Evolutionary conservation across 2,888 invertebrate species (phyloP).

Genomic region (Smittia sp.): DNA sequence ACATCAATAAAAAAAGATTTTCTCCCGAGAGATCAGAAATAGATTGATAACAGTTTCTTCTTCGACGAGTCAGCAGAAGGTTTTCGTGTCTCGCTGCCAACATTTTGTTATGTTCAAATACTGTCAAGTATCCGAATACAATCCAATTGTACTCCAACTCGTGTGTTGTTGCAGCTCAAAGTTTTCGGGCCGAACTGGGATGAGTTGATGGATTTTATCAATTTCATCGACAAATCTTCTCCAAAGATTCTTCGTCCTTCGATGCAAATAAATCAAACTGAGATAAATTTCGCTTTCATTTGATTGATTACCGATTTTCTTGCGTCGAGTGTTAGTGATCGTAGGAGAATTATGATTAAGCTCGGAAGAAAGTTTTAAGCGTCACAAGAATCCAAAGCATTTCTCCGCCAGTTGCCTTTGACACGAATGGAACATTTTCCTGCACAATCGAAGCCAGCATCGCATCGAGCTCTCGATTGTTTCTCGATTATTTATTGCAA

Average conservation of each 20-base stretch:
- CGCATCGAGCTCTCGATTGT: too few species aligned
- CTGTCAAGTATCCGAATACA: not conserved
- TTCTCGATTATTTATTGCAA: slow-evolving; percentile 1
- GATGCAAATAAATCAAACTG: not conserved
- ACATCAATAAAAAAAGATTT: slow-evolving; percentile 17
- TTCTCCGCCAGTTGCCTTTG: too few species aligned
- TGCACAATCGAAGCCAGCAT: too few species aligned
- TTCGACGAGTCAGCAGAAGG: not conserved
- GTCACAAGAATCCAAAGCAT: too few species aligned
- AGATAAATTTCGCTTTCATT: not conserved
- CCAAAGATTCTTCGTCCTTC: not conserved
- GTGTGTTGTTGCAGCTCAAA: not conserved
- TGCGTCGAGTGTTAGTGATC: too few species aligned
- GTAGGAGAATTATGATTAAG: too few species aligned
- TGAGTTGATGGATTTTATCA: not conserved
- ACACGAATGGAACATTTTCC: not conserved
- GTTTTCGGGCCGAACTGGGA: not conserved
- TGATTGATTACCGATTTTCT: not conserved
- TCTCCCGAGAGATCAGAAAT: slow-evolving; percentile 22
- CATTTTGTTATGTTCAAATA: too few species aligned
- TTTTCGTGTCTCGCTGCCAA: too few species aligned
- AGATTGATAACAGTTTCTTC: slow-evolving; percentile 12
- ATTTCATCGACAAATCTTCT: not conserved
- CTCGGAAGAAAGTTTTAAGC: too few species aligned
- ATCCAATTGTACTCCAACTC: slow-evolving; percentile 16